Conservation (phyloP, 1,140 invertebrate genomes). For the Tetramorium parvispinum region DNA sequence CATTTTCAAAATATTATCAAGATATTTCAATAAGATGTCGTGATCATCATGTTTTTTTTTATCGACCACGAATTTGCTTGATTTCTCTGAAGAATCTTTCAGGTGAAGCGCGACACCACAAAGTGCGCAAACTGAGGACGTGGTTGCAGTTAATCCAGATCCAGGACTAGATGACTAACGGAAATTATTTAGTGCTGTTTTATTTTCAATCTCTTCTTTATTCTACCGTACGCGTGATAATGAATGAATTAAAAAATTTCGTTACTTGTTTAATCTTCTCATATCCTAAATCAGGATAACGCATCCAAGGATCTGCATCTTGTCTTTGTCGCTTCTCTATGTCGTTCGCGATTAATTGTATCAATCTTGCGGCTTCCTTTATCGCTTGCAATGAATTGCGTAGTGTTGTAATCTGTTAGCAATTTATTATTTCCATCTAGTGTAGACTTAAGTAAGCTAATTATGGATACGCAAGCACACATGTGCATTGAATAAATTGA, state of each 20-base stretch:
- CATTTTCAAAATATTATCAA: background rate
- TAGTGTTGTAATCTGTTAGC: conserved; percentile 12
- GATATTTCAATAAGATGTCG: background rate
- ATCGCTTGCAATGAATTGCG: conserved; percentile 46
- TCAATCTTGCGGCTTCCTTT: conserved; percentile 36
- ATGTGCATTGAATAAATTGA: background rate
- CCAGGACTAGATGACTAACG: background rate
- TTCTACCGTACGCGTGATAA: background rate
- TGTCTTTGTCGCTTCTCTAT: background rate
- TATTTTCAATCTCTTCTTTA: background rate
- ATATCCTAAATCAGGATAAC: background rate
- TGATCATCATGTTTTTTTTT: background rate
- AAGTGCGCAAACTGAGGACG: conserved; percentile 31
- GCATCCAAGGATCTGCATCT: too few species aligned
- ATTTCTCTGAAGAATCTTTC: background rate
- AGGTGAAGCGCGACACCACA: conserved; percentile 18
- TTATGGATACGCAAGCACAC: background rate
- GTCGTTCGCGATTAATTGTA: conserved; percentile 8
- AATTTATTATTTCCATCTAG: background rate
- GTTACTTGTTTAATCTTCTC: conserved; percentile 11
- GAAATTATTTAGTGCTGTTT: background rate
- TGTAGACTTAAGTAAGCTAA: background rate
- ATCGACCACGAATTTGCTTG: background rate
- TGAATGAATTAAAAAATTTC: background rate
- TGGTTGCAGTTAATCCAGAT: conserved; percentile 5